Percentiles rank a stretch among this genome's conserved stretches.
Evolutionary conservation across 2,113 vertebrate species (phyloP).

Genomic region (Cygnus atratus): DNA sequence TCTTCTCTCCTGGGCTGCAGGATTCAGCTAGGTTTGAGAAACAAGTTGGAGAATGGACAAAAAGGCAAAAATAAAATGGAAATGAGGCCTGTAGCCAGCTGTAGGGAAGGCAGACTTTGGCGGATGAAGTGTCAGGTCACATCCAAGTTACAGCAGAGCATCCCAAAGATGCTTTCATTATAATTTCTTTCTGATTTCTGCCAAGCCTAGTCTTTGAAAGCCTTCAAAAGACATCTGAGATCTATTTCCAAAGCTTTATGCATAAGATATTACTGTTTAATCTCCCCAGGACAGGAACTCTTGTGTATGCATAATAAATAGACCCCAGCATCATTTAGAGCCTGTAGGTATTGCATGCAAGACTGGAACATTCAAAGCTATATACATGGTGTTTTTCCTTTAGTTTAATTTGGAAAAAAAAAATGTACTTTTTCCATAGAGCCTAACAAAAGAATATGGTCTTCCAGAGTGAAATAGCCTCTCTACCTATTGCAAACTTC

Average conservation of each 20-base stretch:
- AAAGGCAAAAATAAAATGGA: not conserved
- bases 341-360: not conserved
- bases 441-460: not conserved
- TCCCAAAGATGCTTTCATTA: not conserved
- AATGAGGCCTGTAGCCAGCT: not conserved
- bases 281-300: not conserved
- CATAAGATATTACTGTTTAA: not conserved
- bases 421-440: not conserved
- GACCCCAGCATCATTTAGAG: not conserved
- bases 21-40: not conserved
- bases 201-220: not conserved
- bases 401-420: not conserved
- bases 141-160: not conserved
- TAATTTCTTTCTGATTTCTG: not conserved
- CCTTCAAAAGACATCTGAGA: not conserved
- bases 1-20: not conserved
- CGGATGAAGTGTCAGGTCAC: not conserved
- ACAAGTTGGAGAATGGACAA: not conserved
- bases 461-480: not conserved
- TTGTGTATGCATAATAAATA: not conserved
- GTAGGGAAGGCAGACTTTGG: not conserved
- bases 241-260: not conserved
- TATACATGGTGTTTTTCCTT: not conserved
- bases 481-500: not conserved
- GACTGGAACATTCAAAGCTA: not conserved